These are phyloP conservation scores for Pyrgilauda ruficollis DNA, from an alignment of 2,113 vertebrate genomes.

Conservation along the genomic window DNA sequence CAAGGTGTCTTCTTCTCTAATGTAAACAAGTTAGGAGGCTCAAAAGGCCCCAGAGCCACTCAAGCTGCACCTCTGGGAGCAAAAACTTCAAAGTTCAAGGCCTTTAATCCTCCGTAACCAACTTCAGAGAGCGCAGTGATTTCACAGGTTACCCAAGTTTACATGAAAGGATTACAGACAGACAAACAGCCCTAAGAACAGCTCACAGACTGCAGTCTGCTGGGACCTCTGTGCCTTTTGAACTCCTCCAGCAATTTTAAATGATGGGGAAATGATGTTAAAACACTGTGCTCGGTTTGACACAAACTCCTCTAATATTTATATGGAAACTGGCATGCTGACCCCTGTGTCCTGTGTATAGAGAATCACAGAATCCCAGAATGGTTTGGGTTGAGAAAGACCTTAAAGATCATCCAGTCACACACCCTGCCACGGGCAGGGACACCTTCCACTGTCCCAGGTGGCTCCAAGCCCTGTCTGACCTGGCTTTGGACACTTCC, in stretches of 20 bases:
- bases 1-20: background rate
- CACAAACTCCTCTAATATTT: background rate
- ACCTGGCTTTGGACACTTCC: background rate
- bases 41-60: background rate
- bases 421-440: background rate
- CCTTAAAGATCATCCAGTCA: background rate
- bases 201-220: background rate
- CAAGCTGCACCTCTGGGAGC: background rate
- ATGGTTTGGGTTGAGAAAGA: background rate
- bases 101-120: background rate
- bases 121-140: background rate
- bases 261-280: background rate
- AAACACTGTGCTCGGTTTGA: background rate
- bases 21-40: background rate
- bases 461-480: background rate
- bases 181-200: background rate
- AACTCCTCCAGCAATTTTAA: background rate
- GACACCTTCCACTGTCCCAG: background rate
- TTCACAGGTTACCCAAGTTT: background rate
- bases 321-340: background rate
- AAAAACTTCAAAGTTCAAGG: background rate
- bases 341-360: background rate
- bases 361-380: background rate
- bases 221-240: background rate
- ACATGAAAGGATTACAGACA: background rate